Conservation (phyloP, 2,888 invertebrate species). For the Scaeva pyrastri region DNA sequence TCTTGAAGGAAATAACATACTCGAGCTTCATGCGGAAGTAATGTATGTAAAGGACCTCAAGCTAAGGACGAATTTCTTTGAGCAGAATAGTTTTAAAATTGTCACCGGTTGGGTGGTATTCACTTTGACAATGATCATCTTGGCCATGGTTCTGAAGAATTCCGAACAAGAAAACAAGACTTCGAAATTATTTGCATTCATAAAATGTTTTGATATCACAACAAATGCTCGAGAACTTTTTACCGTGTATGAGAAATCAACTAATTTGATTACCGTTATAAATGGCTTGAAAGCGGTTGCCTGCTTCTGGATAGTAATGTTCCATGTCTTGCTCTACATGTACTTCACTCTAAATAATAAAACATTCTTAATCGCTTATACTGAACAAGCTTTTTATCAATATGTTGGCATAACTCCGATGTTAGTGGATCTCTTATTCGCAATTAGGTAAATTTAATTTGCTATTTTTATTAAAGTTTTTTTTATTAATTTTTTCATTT, state of each 20-base stretch:
- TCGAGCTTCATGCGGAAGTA: slow-evolving; percentile 82
- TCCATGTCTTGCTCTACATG: slow-evolving; percentile 83
- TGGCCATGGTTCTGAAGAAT: slow-evolving; percentile 48
- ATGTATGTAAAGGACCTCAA: slow-evolving; percentile 83
- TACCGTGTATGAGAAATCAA: slow-evolving; percentile 77
- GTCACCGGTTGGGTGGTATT: slow-evolving; percentile 78
- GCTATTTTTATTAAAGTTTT: neutral
- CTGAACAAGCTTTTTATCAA: slow-evolving; percentile 82
- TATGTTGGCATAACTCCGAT: slow-evolving; percentile 83
- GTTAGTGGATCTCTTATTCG: slow-evolving; percentile 83
- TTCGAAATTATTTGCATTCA: slow-evolving; percentile 76
- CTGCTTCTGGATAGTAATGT: slow-evolving; percentile 83
- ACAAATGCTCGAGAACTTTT: slow-evolving; percentile 81
- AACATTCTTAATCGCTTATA: slow-evolving; percentile 81
- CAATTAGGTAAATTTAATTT: slow-evolving; percentile 80
- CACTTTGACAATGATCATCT: slow-evolving; percentile 79
- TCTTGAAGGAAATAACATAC: slow-evolving; percentile 81
- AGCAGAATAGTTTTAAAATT: slow-evolving; percentile 81
- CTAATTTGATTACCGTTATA: slow-evolving; percentile 82
- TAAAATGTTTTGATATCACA: slow-evolving; percentile 82
- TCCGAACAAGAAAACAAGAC: neutral
- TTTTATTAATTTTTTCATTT: slow-evolving; percentile 1
- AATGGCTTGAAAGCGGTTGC: slow-evolving; percentile 83
- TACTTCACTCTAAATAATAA: slow-evolving; percentile 83
- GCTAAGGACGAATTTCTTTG: slow-evolving; percentile 80